Percentiles rank a stretch among this genome's conserved stretches.
phyloP scores from a whole-genome alignment of 2,888 invertebrate species.

The Ophonus ardosiacus region DNA sequence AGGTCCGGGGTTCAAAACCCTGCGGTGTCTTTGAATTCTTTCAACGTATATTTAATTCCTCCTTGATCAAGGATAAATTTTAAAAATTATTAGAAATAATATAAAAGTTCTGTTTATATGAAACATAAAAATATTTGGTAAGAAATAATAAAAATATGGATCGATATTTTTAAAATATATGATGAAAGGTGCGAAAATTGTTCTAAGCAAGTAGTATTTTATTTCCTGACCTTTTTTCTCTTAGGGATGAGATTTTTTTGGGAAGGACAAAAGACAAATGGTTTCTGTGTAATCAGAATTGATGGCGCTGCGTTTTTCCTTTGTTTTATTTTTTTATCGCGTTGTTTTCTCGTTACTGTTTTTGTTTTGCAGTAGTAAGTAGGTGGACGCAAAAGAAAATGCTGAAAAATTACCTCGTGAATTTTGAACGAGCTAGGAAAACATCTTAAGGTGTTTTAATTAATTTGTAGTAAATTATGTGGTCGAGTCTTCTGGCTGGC shows the following conservation, averaged over 20 bases:
- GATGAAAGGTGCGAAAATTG: not conserved
- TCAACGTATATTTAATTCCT: too few species aligned
- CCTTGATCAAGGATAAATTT: too few species aligned
- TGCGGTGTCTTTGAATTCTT: too few species aligned
- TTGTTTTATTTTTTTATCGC: slow-evolving; percentile 63
- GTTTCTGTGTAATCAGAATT: slow-evolving; percentile 64
- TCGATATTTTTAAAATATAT: not conserved
- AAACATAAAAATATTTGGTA: too few species aligned
- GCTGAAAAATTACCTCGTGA: slow-evolving; percentile 57
- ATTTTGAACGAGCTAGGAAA: slow-evolving; percentile 49
- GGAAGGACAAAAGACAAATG: slow-evolving; percentile 63
- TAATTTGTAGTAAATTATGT: slow-evolving; percentile 44
- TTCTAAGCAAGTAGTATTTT: not conserved
- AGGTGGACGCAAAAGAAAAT: slow-evolving; percentile 56
- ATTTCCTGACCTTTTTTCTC: slow-evolving; percentile 34
- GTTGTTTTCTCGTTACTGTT: slow-evolving; percentile 63
- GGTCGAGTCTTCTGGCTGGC: not conserved
- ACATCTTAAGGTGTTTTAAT: slow-evolving; percentile 46
- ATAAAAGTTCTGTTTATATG: too few species aligned
- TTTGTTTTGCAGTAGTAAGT: slow-evolving; percentile 52
- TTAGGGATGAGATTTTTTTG: slow-evolving; percentile 51
- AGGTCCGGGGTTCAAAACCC: too few species aligned
- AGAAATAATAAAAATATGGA: too few species aligned
- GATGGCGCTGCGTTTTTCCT: slow-evolving; percentile 62
- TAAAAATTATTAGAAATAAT: too few species aligned